A percentile compares a stretch with the other conserved stretches of the same genome.
Conservation (phyloP, 2,888 invertebrate species). For the Nowickia ferox region DNA sequence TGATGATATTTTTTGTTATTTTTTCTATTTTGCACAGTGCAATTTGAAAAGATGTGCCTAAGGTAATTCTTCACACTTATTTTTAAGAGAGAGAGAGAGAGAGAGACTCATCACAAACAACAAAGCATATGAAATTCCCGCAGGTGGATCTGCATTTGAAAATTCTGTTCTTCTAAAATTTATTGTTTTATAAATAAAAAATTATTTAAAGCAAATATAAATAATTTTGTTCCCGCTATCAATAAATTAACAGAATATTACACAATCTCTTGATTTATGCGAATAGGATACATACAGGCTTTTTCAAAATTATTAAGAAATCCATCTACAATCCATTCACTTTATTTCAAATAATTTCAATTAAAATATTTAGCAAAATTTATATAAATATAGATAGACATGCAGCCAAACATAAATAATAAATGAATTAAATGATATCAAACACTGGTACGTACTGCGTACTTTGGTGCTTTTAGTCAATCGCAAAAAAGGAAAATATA, state of each 20-base stretch:
- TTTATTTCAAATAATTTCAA: slow-evolving; percentile 29
- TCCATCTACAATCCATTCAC: slow-evolving; percentile 38
- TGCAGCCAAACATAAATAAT: slow-evolving; percentile 27
- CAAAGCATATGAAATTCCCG: no score
- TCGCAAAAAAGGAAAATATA: neutral
- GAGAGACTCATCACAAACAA: no score
- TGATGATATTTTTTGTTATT: no score
- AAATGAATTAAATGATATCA: slow-evolving; percentile 44
- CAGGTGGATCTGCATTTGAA: no score
- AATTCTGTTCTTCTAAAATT: no score
- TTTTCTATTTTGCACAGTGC: no score
- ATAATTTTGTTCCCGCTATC: slow-evolving; percentile 32
- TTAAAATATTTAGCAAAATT: slow-evolving; percentile 3
- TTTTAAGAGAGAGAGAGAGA: no score
- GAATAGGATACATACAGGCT: slow-evolving; percentile 3
- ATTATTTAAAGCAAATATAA: neutral
- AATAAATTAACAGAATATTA: slow-evolving; percentile 28
- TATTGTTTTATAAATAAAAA: no score
- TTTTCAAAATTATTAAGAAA: slow-evolving; percentile 38
- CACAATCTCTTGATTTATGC: slow-evolving; percentile 13
- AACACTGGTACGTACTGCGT: slow-evolving; percentile 24
- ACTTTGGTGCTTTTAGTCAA: neutral
- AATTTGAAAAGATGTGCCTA: neutral
- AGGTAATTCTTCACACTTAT: neutral
- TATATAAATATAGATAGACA: neutral